Conservation (phyloP, 2,113 vertebrate genomes). For the Perognathus longimembris region DNA sequence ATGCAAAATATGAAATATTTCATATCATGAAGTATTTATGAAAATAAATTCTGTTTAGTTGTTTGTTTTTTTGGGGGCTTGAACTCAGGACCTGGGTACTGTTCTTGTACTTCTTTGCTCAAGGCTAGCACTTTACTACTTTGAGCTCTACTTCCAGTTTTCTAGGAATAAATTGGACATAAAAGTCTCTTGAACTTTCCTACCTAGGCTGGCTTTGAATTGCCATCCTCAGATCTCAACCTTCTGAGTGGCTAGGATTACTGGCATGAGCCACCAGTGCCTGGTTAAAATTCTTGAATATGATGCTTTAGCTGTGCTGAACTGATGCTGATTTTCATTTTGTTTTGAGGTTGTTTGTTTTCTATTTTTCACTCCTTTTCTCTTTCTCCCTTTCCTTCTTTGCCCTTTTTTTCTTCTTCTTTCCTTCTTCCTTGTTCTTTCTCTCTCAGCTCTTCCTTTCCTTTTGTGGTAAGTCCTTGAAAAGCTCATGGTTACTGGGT, state of each 20-base stretch:
- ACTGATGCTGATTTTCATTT: constrained; percentile 26
- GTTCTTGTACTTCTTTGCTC: too few relatives aligned
- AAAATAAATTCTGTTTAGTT: neutral
- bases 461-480: neutral
- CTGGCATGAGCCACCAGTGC: too few relatives aligned
- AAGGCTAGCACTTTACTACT: too few relatives aligned
- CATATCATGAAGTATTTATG: neutral
- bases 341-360: neutral
- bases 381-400: neutral
- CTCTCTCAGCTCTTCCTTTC: neutral
- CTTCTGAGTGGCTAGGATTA: too few relatives aligned
- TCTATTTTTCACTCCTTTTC: neutral
- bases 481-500: constrained; percentile 18
- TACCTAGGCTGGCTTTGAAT: too few relatives aligned
- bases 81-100: too few relatives aligned
- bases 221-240: too few relatives aligned
- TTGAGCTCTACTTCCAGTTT: too few relatives aligned
- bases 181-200: too few relatives aligned
- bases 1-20: too few relatives aligned
- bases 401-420: neutral
- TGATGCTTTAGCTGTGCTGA: neutral
- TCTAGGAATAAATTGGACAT: too few relatives aligned
- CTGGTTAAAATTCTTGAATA: neutral
- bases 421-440: rapidly evolving
- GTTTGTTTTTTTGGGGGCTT: too few relatives aligned